Evolutionary conservation across 2,113 vertebrate genomes (phyloP), one percentile per base, ranked within the genome.

Genomic region (Gallinago media): DNA sequence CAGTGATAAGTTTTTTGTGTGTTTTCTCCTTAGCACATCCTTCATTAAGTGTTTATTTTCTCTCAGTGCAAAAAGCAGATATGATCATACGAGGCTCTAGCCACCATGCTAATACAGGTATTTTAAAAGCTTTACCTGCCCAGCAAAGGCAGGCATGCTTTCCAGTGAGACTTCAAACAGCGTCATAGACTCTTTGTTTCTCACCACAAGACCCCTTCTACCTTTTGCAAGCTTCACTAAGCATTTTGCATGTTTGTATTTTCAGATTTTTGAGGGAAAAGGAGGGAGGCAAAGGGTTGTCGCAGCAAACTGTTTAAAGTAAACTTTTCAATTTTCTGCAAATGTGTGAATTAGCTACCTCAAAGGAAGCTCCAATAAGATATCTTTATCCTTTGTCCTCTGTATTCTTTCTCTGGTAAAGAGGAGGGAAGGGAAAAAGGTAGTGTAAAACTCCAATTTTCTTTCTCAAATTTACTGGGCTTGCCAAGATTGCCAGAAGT

Each of bases 91-190:
- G 38, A 90, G 62, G 74, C 75, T 96, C 47, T 82, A 56, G 76
- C 86, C 95, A 88, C 47, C 58, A 50, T 92, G 87, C 86, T 82
- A 83, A 88, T 94, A 88, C 75, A 94, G 47, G n/a, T 19, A 2
- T 91, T 96, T 97, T 32, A 78, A 67, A 67, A 32, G 32, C 76
- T 83, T 92, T 68, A 46, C 59, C 79, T 91, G 78, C 52, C 79
- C 68, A 66, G 91, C 34, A 85, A 85, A 94, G 89, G 52, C 88
- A 95, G 87, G 73, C 63, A 55, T 96, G 72, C 89, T 95, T 97
- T 87, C 91, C 94, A 96, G 52, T 58, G 94, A 96, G 95, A 77
- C 94, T 94, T 97, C 95, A 97, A 96, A 96, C 62, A 91, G 95
- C 62, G 14, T 74, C 80, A 80, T 68, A 85, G 97, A 94, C 89